Evolutionary conservation across 2,888 invertebrate genomes (phyloP).

Genomic region (Ametastegia equiseti): DNA sequence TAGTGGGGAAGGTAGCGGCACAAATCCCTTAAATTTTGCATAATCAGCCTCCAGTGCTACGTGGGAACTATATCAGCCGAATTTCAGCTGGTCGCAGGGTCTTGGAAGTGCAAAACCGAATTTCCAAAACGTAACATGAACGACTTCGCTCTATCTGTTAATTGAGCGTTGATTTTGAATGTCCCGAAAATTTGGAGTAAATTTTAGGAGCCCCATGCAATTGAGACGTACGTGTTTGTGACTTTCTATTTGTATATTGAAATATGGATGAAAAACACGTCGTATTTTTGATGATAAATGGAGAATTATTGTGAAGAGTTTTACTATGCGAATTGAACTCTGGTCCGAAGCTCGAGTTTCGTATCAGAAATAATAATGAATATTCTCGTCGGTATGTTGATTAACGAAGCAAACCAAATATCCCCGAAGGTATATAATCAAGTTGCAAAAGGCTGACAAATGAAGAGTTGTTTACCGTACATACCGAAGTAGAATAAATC

Average conservation of each 20-base stretch:
- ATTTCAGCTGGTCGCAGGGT: background rate
- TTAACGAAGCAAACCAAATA: background rate
- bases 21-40: background rate
- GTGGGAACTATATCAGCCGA: background rate
- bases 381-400: background rate
- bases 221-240: too few species aligned
- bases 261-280: background rate
- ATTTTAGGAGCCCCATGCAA: too few species aligned
- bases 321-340: background rate
- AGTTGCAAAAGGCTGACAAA: background rate
- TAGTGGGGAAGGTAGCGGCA: background rate
- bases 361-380: background rate
- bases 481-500: conserved; percentile 3
- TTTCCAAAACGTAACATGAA: background rate
- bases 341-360: background rate
- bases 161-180: too few species aligned
- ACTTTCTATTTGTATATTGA: background rate
- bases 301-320: background rate
- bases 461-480: conserved; percentile 19
- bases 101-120: background rate
- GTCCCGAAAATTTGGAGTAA: too few species aligned
- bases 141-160: background rate
- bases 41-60: background rate
- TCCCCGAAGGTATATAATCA: conserved; percentile 12
- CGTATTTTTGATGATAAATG: background rate